Evolutionary conservation across 2,113 vertebrate genomes (phyloP), one percentile per base, ranked within the genome.

Genomic region (Rallus limicola): DNA sequence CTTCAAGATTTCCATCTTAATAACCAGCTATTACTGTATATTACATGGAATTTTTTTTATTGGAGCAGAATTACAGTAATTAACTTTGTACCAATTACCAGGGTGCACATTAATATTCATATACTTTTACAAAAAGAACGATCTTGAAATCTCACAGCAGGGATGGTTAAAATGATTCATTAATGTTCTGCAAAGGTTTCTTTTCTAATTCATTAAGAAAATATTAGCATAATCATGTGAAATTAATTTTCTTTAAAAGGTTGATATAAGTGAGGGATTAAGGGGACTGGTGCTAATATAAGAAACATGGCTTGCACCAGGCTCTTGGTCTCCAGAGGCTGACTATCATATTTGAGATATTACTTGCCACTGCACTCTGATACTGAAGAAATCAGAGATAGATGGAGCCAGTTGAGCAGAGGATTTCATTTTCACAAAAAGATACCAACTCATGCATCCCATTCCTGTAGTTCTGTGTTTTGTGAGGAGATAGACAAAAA

Each of bases 1-100:
- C 64, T 88, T 69, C 60, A 53, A 36, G 23, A 83, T 82, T 93
- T 92, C 65, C 33, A 64, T 88, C 75, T 70, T 96, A 93, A 63
- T 96, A 94, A 63, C 82, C 52, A 81, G 36, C 17, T 88, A 84
- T 94, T 96, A 92, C 52, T 77, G 15, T 34, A 82, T 71, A 75
- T 78, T 96, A 88, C 21, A 53, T 14, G 74, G 81, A 26, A n/a
- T 74, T 75, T 77, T 86, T 95, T 83, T 58, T 67, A 72, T 60
- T 77, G 24, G 60, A 91, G 46, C 21, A 82, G 77, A 94, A 96
- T 88, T 95, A 91, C 86, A 95, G 92, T 97, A 97, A 97, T 97
- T 97, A 97, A 96, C 95, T 96, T 95, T 96, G 93, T 95, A 95
- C 65, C 88, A 92, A 95, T 97, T 95, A 97, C 78, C 68, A 93